phyloP scores from a whole-genome alignment of 2,888 invertebrate genomes.

The Liopterus haemorrhoidalis region DNA sequence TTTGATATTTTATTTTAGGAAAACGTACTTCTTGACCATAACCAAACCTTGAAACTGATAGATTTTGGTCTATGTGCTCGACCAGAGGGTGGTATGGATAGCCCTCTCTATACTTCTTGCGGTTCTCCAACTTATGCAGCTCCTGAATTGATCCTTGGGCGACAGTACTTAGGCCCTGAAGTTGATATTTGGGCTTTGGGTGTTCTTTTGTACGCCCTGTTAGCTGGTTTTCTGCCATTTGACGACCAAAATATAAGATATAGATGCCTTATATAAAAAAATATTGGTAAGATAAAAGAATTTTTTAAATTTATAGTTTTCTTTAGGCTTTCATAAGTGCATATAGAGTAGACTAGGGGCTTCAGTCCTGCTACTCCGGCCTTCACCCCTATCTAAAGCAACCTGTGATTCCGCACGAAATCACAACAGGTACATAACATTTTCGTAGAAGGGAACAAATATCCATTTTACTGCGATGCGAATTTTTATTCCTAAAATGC shows the following conservation, averaged over 20 bases:
- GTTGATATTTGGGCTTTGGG: slow-evolving; percentile 82
- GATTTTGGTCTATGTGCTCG: slow-evolving; percentile 80
- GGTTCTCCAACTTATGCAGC: slow-evolving; percentile 75
- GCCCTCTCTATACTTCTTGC: slow-evolving; percentile 61
- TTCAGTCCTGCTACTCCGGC: no score
- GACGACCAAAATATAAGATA: slow-evolving; percentile 72
- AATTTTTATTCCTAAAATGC: no score
- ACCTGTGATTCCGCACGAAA: no score
- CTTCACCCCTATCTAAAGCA: no score
- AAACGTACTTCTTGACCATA: slow-evolving; percentile 68
- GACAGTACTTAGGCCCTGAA: slow-evolving; percentile 53
- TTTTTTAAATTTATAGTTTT: neutral
- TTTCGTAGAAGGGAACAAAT: no score
- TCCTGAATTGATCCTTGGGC: slow-evolving; percentile 58
- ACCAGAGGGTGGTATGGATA: slow-evolving; percentile 58
- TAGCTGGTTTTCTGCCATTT: slow-evolving; percentile 73
- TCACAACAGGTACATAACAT: no score
- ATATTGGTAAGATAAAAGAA: slow-evolving; percentile 55
- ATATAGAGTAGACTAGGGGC: no score
- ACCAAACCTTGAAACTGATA: slow-evolving; percentile 70
- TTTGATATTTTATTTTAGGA: slow-evolving; percentile 55
- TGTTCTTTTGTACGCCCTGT: slow-evolving; percentile 68
- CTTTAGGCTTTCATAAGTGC: no score
- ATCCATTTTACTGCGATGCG: no score
- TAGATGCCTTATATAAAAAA: slow-evolving; percentile 63